Evolutionary conservation across 2,888 invertebrate species (phyloP).

Genomic region (Dryobotodes eremita): DNA sequence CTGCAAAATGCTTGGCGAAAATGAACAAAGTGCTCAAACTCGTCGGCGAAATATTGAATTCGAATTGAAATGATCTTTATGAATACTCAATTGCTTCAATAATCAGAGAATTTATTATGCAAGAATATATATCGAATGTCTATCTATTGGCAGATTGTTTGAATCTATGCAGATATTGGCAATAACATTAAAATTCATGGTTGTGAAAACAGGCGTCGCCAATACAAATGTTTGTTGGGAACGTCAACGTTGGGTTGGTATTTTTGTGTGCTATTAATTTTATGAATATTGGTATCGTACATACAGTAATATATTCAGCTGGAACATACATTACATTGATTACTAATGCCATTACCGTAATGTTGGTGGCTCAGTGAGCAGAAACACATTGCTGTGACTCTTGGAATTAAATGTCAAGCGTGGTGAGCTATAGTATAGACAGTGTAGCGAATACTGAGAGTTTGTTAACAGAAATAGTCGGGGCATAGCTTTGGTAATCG

Average conservation of each 20-base stretch:
- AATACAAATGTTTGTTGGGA: conserved; percentile 53
- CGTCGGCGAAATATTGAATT: conserved; percentile 74
- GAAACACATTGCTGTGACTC: conserved; percentile 53
- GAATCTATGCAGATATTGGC: conserved; percentile 59
- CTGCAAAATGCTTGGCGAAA: conserved; percentile 71
- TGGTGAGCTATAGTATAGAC: conserved; percentile 23
- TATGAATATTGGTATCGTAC: conserved; percentile 32
- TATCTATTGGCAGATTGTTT: conserved; percentile 53
- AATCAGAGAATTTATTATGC: conserved; percentile 65
- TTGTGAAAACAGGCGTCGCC: conserved; percentile 51
- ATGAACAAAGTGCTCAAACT: conserved; percentile 75
- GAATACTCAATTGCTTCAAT: conserved; percentile 72
- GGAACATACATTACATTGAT: conserved; percentile 54
- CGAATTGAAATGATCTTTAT: conserved; percentile 71
- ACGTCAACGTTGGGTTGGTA: conserved; percentile 34
- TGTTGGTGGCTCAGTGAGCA: conserved; percentile 55
- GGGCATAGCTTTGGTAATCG: background rate
- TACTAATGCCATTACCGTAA: conserved; percentile 56
- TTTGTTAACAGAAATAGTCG: conserved; percentile 8
- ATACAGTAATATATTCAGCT: background rate
- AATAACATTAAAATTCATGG: conserved; percentile 64
- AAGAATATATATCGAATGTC: conserved; percentile 47
- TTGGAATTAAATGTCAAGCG: conserved; percentile 52
- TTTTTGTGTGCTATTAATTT: conserved; percentile 45
- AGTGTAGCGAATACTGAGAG: conserved; percentile 18